These are phyloP conservation scores for Onchidella celtica DNA, from an alignment of 2,888 invertebrate species.

Conservation along the genomic window DNA sequence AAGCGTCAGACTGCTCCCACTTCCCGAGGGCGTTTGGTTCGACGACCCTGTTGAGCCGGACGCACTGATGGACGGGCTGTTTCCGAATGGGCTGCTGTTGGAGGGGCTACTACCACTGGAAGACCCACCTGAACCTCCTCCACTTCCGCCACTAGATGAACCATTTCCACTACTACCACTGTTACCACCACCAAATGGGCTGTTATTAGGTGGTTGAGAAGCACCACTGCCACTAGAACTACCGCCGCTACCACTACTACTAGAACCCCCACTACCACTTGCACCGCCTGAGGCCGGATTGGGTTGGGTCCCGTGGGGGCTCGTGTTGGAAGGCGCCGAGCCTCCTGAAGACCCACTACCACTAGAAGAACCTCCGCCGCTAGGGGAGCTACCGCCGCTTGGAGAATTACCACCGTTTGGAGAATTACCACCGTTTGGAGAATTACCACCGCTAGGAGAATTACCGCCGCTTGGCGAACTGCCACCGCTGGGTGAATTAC, in stretches of 20 bases:
- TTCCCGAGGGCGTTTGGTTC: neutral
- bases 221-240: neutral
- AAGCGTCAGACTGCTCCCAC: neutral
- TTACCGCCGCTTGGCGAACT: neutral
- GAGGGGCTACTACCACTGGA: neutral
- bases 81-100: neutral
- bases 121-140: neutral
- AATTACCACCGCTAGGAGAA: no score
- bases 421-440: neutral
- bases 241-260: neutral
- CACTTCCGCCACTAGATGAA: neutral
- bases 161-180: neutral
- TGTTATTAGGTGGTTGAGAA: neutral
- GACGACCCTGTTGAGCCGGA: neutral
- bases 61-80: neutral
- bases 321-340: neutral
- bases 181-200: neutral
- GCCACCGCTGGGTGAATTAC: neutral
- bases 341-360: neutral
- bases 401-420: neutral
- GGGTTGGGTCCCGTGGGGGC: neutral
- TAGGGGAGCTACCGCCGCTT: neutral
- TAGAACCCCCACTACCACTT: neutral
- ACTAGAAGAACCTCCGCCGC: neutral
- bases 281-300: conserved; percentile 15